Conservation (phyloP, 2,113 vertebrate species). For the Polypterus bichir region DNA sequence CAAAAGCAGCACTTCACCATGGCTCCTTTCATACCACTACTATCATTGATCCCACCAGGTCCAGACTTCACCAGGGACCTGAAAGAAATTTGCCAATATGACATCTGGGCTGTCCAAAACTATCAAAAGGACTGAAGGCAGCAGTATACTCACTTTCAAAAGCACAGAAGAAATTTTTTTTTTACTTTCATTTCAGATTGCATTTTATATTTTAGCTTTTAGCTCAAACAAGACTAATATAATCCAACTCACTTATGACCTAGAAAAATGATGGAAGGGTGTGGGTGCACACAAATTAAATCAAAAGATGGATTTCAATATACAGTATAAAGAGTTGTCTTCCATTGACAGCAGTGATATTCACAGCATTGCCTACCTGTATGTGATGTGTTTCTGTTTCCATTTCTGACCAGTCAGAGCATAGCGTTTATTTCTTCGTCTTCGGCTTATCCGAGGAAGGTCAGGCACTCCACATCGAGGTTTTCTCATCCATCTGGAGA, state of each 20-base stretch:
- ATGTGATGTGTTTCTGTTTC: constrained; percentile 91
- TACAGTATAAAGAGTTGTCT: too few relatives aligned
- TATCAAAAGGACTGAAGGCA: not conserved
- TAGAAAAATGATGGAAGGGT: too few relatives aligned
- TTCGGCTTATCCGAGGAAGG: constrained; percentile 69
- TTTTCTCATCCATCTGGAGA: constrained; percentile 84
- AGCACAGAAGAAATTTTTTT: not conserved
- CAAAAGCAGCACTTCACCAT: too few relatives aligned
- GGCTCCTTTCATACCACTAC: too few relatives aligned
- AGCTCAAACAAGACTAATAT: too few relatives aligned
- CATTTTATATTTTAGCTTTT: not conserved
- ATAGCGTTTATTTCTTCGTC: constrained; percentile 85
- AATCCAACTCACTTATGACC: too few relatives aligned
- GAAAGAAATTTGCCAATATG: not conserved
- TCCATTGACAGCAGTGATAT: not conserved
- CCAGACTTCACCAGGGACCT: not conserved
- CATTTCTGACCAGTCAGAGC: constrained; percentile 93
- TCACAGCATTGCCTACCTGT: constrained; percentile 59
- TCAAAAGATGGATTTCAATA: too few relatives aligned
- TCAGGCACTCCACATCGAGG: constrained; percentile 91
- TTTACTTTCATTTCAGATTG: not conserved
- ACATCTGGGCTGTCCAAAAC: not conserved
- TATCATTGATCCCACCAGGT: too few relatives aligned
- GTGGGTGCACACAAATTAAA: too few relatives aligned
- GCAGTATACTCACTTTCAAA: not conserved